phyloP scores from a whole-genome alignment of 2,797 vertebrate genomes.

The Sebastes cheni region DNA sequence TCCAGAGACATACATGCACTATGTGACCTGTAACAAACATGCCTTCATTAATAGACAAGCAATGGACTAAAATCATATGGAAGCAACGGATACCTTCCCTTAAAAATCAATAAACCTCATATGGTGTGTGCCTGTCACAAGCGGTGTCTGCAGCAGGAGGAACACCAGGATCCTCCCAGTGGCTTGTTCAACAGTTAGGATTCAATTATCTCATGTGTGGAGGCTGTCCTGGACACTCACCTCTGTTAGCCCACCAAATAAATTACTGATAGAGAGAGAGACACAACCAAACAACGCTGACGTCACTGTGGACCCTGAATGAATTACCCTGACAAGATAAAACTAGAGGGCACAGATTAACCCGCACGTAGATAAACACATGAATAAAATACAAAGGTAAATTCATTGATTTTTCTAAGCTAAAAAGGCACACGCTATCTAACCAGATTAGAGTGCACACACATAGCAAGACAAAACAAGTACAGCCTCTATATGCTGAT shows the following conservation, averaged over 20 bases:
- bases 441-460: background rate
- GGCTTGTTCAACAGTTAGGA: background rate
- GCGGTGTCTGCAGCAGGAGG: background rate
- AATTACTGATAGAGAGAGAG: slow-evolving; percentile 14
- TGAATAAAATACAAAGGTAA: background rate
- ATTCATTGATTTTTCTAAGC: slow-evolving; percentile 2
- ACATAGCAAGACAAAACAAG: background rate
- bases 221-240: slow-evolving; percentile 1
- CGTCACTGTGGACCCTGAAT: slow-evolving; percentile 19
- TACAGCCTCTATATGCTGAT: background rate
- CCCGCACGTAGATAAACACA: background rate
- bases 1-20: background rate
- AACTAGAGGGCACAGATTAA: background rate
- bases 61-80: background rate
- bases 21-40: background rate
- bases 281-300: slow-evolving; percentile 14
- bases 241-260: slow-evolving; percentile 13
- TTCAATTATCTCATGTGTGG: slow-evolving; percentile 25
- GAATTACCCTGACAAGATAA: slow-evolving; percentile 29
- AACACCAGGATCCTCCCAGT: background rate
- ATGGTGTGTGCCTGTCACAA: background rate
- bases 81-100: background rate
- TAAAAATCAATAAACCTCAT: slow-evolving; percentile 13
- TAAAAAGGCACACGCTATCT: background rate
- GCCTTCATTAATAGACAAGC: background rate